Evolutionary conservation across 2,888 invertebrate genomes (phyloP).

Genomic region (Metalampra italica): DNA sequence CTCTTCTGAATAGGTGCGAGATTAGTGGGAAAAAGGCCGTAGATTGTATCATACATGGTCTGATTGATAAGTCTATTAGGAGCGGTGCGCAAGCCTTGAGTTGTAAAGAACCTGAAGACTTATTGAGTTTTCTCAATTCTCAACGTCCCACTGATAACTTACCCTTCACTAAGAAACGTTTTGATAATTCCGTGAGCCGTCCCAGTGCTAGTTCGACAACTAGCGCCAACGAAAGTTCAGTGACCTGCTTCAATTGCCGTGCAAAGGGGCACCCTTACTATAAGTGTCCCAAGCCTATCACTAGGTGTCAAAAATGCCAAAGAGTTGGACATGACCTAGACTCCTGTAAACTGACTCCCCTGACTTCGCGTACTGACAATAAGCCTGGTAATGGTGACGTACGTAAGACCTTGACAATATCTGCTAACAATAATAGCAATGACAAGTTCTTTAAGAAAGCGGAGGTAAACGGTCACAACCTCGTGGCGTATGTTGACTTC

Average conservation of each 20-base stretch:
- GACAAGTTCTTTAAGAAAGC: conserved; percentile 17
- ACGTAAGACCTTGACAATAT: no score
- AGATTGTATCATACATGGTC: conserved; percentile 21
- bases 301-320: no score
- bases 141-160: conserved; percentile 1
- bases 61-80: conserved; percentile 13
- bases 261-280: conserved; percentile 9
- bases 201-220: not conserved
- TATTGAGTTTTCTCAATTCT: conserved; percentile 13
- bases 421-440: no score
- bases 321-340: no score
- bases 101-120: conserved; percentile 17
- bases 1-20: conserved; percentile 14
- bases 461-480: no score
- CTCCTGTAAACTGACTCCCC: no score
- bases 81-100: conserved; percentile 15
- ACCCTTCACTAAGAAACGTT: not conserved
- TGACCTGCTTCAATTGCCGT: conserved; percentile 10
- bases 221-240: not conserved
- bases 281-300: no score
- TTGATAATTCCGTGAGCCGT: not conserved
- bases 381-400: no score
- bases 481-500: no score
- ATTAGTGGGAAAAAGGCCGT: conserved; percentile 20
- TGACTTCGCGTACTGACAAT: no score